A percentile compares a stretch with the other conserved stretches of the same genome.
Conservation (phyloP, 2,797 vertebrate genomes). For the Eulemur rubriventer region DNA sequence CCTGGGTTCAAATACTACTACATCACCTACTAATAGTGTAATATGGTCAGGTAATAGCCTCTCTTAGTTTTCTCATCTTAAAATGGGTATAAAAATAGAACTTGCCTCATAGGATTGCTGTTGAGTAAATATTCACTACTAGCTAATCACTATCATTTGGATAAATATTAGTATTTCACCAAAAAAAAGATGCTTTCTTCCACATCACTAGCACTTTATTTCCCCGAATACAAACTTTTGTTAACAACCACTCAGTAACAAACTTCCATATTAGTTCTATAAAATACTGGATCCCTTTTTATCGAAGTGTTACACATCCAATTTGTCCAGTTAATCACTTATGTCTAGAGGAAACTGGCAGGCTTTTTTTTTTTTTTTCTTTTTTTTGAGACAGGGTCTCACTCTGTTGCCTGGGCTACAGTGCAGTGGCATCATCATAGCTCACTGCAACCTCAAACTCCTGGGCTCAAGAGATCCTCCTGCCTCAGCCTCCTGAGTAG, state of each 20-base stretch:
- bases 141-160: background rate
- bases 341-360: background rate
- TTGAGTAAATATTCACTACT: background rate
- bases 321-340: background rate
- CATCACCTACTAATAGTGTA: background rate
- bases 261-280: background rate
- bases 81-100: background rate
- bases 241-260: background rate
- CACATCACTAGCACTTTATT: background rate
- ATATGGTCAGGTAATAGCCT: background rate
- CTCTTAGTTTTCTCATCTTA: constrained; percentile 7
- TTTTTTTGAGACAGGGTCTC: background rate
- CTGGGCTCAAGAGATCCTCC: background rate
- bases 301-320: background rate
- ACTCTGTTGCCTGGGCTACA: background rate
- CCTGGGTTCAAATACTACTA: background rate
- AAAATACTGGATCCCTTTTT: background rate
- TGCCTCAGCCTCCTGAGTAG: background rate
- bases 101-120: background rate
- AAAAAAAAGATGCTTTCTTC: background rate
- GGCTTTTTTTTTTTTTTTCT: background rate
- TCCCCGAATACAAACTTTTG: constrained; percentile 32
- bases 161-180: background rate
- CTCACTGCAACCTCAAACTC: background rate
- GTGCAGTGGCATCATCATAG: background rate